A percentile compares a stretch with the other conserved stretches of the same genome.
Conservation (phyloP, 2,113 vertebrate genomes). For the Neomonachus schauinslandi region DNA sequence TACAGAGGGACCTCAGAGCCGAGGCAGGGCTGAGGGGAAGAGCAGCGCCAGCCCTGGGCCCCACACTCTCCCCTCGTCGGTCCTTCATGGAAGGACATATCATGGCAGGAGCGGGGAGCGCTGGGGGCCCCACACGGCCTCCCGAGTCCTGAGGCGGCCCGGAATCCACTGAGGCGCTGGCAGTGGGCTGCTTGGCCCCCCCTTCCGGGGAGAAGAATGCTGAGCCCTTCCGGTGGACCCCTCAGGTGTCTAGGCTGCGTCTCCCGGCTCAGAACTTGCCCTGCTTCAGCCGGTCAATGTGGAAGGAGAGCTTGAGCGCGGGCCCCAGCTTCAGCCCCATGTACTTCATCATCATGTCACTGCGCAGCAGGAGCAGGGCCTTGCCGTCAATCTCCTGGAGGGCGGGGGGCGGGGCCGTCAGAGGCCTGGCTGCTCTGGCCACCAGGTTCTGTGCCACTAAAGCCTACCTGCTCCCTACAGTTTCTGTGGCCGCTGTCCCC, state of each 20-base stretch:
- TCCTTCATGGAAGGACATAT: conserved; percentile 79
- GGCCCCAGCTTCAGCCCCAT: conserved; percentile 99
- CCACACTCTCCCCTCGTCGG: not conserved
- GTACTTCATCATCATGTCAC: conserved; percentile 88
- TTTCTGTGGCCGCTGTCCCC: not conserved
- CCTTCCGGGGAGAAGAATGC: not conserved
- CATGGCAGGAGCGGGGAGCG: not conserved
- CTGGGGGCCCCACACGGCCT: conserved; percentile 12
- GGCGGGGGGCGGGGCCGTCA: not conserved
- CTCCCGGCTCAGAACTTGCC: conserved; percentile 88
- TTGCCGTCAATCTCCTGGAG: conserved; percentile 79
- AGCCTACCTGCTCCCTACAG: not conserved
- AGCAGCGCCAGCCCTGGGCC: conserved; percentile 37
- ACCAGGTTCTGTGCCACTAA: not conserved
- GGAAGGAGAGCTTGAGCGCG: conserved; percentile 97
- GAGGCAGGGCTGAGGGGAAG: conserved; percentile 10
- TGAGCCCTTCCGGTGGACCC: not conserved
- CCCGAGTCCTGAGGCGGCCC: conserved; percentile 22
- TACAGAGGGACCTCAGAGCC: conserved; percentile 47
- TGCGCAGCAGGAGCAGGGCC: conserved; percentile 79
- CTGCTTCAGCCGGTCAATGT: conserved; percentile 98
- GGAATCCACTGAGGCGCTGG: not conserved
- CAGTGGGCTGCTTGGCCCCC: not conserved
- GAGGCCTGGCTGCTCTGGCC: not conserved
- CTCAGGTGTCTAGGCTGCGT: not conserved